These are phyloP conservation scores for Stegodyphus mimosarum DNA, from an alignment of 1,140 invertebrate genomes.

Conservation along the genomic window DNA sequence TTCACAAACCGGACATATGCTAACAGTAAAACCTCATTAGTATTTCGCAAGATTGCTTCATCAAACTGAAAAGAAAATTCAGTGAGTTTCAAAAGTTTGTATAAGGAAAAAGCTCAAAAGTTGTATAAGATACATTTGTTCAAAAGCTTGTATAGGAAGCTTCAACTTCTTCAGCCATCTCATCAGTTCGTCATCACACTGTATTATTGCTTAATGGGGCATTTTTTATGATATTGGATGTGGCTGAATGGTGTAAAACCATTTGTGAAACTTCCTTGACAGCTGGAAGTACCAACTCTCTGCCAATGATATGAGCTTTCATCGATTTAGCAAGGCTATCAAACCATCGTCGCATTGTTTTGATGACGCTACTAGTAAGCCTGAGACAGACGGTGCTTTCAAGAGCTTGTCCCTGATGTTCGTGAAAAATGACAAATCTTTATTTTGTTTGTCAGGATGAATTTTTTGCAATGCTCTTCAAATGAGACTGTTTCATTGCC, in stretches of 20 bases:
- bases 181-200: background rate
- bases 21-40: slow-evolving; percentile 7
- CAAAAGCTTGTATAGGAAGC: too few species aligned
- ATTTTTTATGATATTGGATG: background rate
- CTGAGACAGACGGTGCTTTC: too few species aligned
- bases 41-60: slow-evolving; percentile 17
- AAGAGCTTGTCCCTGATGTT: too few species aligned
- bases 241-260: background rate
- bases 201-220: background rate
- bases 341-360: too few species aligned
- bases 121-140: too few species aligned
- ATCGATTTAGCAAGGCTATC: background rate
- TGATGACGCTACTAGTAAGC: too few species aligned
- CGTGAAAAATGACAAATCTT: too few species aligned
- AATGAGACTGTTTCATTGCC: background rate
- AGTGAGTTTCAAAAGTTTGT: background rate
- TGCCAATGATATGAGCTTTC: background rate
- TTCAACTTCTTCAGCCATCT: background rate
- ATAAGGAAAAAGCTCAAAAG: too few species aligned
- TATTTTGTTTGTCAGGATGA: background rate
- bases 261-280: background rate
- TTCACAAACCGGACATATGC: slow-evolving; percentile 3
- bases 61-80: slow-evolving; percentile 27
- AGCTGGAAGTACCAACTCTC: background rate
- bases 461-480: background rate